phyloP scores from a whole-genome alignment of 1,140 invertebrate genomes.

The Araneus ventricosus region DNA sequence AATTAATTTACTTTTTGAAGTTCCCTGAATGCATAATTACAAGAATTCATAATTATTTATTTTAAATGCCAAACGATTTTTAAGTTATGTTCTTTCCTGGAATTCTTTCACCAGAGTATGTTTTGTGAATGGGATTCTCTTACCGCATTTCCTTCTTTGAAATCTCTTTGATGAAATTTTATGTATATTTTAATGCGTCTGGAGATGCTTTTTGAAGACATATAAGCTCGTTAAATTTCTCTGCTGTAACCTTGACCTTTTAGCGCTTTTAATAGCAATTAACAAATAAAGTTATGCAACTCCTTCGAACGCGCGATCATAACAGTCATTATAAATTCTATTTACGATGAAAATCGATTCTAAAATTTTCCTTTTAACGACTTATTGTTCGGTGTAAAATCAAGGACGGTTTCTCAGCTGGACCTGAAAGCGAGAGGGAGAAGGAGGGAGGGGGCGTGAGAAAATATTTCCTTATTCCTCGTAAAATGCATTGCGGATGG shows the following conservation, averaged over 20 bases:
- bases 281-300: not conserved
- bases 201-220: too few relatives aligned
- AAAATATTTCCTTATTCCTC: conserved; percentile 16
- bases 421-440: not conserved
- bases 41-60: too few relatives aligned
- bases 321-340: not conserved
- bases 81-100: too few relatives aligned
- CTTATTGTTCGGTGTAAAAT: not conserved
- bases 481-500: not conserved
- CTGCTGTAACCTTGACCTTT: not conserved
- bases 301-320: not conserved
- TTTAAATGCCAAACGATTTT: too few relatives aligned
- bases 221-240: too few relatives aligned
- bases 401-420: not conserved
- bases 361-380: conserved; percentile 8
- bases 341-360: not conserved
- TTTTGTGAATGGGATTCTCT: too few relatives aligned
- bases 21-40: too few relatives aligned
- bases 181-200: too few relatives aligned
- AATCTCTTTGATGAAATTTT: too few relatives aligned
- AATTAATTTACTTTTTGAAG: too few relatives aligned
- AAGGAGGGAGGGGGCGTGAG: not conserved
- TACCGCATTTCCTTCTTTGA: too few relatives aligned
- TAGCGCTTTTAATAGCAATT: not conserved
- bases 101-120: too few relatives aligned